These are phyloP conservation scores for Gymnocheta viridis DNA, from an alignment of 2,888 invertebrate genomes.

Conservation along the genomic window DNA sequence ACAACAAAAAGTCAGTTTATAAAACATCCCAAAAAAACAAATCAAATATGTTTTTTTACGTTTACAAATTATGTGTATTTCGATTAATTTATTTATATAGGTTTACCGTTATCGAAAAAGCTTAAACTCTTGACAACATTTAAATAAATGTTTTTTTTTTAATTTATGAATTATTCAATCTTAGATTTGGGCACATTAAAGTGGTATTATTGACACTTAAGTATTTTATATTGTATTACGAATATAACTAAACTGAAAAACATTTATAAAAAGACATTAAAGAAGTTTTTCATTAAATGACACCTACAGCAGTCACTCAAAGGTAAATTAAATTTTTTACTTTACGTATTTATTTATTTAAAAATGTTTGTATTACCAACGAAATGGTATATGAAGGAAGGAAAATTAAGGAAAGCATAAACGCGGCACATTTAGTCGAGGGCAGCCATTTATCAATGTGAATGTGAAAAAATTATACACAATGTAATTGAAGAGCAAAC, in stretches of 20 bases:
- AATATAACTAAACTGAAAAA: too few species aligned
- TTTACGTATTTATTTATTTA: background rate
- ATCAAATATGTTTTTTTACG: background rate
- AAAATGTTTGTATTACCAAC: too few species aligned
- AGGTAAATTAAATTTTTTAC: background rate
- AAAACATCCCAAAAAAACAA: slow-evolving; percentile 20
- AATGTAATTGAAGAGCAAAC: too few species aligned
- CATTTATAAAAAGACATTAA: background rate
- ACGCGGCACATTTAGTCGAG: too few species aligned
- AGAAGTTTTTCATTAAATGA: background rate
- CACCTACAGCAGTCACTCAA: background rate
- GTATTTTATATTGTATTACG: background rate
- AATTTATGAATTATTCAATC: background rate
- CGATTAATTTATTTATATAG: slow-evolving; percentile 26
- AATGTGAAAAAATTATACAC: too few species aligned
- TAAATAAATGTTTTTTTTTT: background rate
- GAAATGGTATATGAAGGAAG: too few species aligned
- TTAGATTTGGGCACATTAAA: background rate
- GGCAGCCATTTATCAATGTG: too few species aligned
- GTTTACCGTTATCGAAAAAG: background rate
- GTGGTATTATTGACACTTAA: background rate
- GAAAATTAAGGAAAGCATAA: too few species aligned
- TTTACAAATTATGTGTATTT: slow-evolving; percentile 15
- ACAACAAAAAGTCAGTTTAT: slow-evolving; percentile 5
- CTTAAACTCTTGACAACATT: background rate